Base-by-base conservation (phyloP, 2,888 invertebrate species). In the Girardia tigrina region DNA sequence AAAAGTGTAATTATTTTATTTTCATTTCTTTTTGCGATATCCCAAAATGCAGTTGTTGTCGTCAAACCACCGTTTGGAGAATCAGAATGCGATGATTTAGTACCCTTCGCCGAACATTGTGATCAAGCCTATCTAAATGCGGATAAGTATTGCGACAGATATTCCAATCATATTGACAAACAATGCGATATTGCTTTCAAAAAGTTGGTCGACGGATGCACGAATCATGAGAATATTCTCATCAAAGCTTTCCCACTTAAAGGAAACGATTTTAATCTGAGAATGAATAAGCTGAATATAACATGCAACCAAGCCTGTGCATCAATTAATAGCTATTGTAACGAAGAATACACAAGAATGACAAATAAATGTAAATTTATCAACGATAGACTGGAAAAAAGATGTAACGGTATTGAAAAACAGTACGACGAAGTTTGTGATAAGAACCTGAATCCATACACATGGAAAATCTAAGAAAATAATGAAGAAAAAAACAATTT, bases 291-390 rank as follows among this genome's bases (percentile, higher is more conserved):
- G 6, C 56, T 56, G 4, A 23, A 56, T 56, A 56, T 56, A 12
- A 56, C 56, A 20, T 56, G 56, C 56, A 56, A 56, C 56, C 56
- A 56, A 23, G 56, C 56, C 4, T 56, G 56, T 56, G 56, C 23
- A 23, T n/a, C 56, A 23, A 56, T 56, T n/a, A 56, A 23, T 16
- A 23, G 23, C 23, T 56, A 56, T 56, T 56, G 56, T n/a, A 56
- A 23, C 56, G 56, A 56, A 6, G 56, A 56, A 56, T 56, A 56
- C n/a, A 23, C n/a, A 6, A 6, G n/a, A n/a, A 56, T 56, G 56
- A 56, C 56, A n/a, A 23, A 56, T 56, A 56, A 56, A n/a, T 56
- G 56, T 56, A 23, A 56, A 56, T 56, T 56, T n/a, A 56, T 56
- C 4, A 56, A 56, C 23, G 4, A 16, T 23, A 56, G 56, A n/a